Conservation (phyloP, 2,888 invertebrate genomes). For the Kuschelorhynchus macadamiae region DNA sequence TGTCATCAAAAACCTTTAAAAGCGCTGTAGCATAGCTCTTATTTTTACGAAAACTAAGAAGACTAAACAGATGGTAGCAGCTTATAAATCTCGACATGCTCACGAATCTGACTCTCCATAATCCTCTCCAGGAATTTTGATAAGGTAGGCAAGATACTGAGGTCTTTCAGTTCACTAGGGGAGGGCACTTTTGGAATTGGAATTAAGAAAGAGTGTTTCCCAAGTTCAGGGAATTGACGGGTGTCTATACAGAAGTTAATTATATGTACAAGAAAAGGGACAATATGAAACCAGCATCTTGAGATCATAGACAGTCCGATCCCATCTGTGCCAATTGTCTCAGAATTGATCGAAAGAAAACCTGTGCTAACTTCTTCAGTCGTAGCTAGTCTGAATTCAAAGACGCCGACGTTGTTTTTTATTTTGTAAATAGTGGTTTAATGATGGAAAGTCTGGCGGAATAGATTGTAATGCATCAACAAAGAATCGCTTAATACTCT, state of each 20-base stretch:
- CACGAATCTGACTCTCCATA: background rate
- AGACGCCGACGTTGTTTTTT: background rate
- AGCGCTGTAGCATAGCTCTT: background rate
- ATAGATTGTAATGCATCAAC: background rate
- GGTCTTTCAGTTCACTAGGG: background rate
- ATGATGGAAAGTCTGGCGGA: background rate
- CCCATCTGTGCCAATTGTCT: background rate
- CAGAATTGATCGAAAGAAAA: background rate
- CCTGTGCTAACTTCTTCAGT: background rate
- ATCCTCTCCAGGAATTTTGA: background rate
- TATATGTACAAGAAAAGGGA: background rate
- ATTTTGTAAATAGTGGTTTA: background rate
- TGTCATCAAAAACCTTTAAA: background rate
- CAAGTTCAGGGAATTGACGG: background rate
- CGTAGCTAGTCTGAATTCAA: background rate
- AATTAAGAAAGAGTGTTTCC: too few species aligned
- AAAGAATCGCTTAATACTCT: too few species aligned
- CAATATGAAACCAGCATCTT: background rate
- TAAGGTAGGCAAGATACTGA: background rate
- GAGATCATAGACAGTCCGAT: background rate
- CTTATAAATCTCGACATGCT: background rate
- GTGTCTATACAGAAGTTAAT: background rate
- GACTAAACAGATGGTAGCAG: too few species aligned
- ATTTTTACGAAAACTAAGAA: slow-evolving; percentile 8
- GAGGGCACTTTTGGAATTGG: too few species aligned